Base-by-base conservation (phyloP, 92 coral and sea anemone genomes). In the Diadumene lineata region DNA sequence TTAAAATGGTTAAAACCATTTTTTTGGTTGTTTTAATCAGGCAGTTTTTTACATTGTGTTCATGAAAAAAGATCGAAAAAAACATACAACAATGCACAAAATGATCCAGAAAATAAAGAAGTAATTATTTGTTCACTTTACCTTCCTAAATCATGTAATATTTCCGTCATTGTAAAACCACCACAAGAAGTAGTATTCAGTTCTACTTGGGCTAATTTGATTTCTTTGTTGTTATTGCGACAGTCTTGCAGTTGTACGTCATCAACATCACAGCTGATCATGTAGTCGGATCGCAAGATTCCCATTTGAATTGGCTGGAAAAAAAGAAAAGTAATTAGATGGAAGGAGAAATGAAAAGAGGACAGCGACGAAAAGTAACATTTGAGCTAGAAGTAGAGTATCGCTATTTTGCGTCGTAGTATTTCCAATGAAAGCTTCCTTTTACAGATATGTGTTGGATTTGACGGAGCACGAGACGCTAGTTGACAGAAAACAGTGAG, bases 201-300 rank as follows among this genome's bases (percentile, higher is more conserved):
- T 72, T 94, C 98, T 55, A 94, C 89, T 57, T 94, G 98, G 62
- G 90, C 85, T 65, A 94, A 80, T 32, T 65, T 62, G 43, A 69
- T 27, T 9, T 25, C 11, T 7, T 2, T 55, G 19, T 50, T 46
- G 15, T 28, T 62, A 30, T 62, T 30, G 2, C 15, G 22, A 44
- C 1, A 25, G 64, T 81, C 73, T n/a, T 65, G 67, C 23, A 56
- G n/a, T 26, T 31, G 51, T 7, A 32, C 23, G 43, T 80, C 60
- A 38, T 60, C 26, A 3, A 53, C 4, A 21, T 30, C 17, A 27
- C 79, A 56, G 71, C 91, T 88, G 73, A 94, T 46, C 98, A 94
- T 94, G 82, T 94, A 94, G 82, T 94, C 98, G 0, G 98, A 88
- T 19, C 98, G 85, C 7, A 94, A 48, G 18, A 88, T 78, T 19